Evolutionary conservation across 2,888 invertebrate species (phyloP), one percentile per base, ranked within the genome.

Genomic region (Calameuta filiformis): DNA sequence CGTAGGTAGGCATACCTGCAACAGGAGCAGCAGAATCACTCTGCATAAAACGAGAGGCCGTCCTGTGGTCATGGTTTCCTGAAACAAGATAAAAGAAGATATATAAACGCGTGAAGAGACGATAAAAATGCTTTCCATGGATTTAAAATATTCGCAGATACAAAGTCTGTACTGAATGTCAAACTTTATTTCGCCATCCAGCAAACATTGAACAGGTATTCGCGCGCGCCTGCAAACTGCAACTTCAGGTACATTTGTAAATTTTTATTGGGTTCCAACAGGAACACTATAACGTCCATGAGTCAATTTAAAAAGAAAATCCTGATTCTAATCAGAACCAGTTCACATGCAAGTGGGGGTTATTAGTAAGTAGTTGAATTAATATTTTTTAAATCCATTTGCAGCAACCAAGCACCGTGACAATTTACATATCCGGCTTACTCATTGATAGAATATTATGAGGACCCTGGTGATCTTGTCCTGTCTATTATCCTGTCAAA

Each of bases 41-140:
- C 74, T 35, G 12, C 33, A 68, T 30, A 37, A 74, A 30, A 9
- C 56, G 23, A 2, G 56, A 56, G 23, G 23, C 56, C 56, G 56
- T 56, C 23, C 56, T 23, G 56, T 56, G 56, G 56, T 56, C 56
- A 56, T 56, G 56, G 56, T 56, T 56, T 23, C 30, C 34, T 71
- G 71, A 71, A 71, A 71, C 11, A 56, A 23, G 40, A 40, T 40
- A 56, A 56, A 56, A 56, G 56, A 56, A 56, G 56, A 56, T 33
- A 75, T 35, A 68, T 73, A n/a, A 73, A 30, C 68, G 73, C 56
- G 33, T 23, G 68, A 73, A 73, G 68, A 69, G 71, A 69, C n/a
- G 33, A 35, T 23, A 15, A 71, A 56, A 75, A 75, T 23, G 68
- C 56, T 77, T 75, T 34, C 68, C 75, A 73, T 75, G 12, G 68